A percentile compares a stretch with the other conserved stretches of the same genome.
phyloP scores from a whole-genome alignment of 1,140 invertebrate genomes.

The Pogonognathellus flavescens region DNA sequence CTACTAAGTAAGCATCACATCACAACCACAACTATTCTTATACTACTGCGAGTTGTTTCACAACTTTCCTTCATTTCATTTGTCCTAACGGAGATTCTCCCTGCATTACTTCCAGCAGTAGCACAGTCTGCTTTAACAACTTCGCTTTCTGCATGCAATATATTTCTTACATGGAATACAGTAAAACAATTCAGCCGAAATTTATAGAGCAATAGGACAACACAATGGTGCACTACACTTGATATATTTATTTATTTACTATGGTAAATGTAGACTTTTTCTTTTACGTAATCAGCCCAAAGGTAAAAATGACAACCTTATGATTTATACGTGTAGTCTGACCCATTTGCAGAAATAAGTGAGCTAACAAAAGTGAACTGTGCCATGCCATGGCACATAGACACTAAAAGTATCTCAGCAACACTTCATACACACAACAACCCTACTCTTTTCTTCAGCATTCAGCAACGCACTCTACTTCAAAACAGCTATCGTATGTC shows the following conservation, averaged over 20 bases:
- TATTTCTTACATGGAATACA: neutral
- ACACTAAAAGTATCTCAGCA: neutral
- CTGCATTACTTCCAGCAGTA: neutral
- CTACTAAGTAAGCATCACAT: conserved; percentile 16
- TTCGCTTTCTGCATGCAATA: neutral
- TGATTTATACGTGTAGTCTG: conserved; percentile 35
- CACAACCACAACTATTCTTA: conserved; percentile 34
- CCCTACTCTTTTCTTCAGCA: neutral
- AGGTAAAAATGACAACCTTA: conserved; percentile 34
- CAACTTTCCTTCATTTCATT: conserved; percentile 37
- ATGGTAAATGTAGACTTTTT: neutral
- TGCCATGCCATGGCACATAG: neutral
- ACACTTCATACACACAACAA: neutral
- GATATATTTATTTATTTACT: conserved; percentile 9
- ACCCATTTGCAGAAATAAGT: conserved; percentile 35
- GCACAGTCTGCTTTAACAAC: neutral
- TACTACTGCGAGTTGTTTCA: neutral
- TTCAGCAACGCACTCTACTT: neutral
- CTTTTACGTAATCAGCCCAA: conserved; percentile 12
- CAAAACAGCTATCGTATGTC: neutral
- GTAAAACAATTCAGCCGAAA: neutral
- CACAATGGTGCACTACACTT: neutral
- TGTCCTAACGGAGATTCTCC: conserved; percentile 4
- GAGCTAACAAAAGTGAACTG: conserved; percentile 39
- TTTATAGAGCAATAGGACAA: neutral